Base-by-base conservation (phyloP, 2,888 invertebrate species). In the Anarsia innoxiella region DNA sequence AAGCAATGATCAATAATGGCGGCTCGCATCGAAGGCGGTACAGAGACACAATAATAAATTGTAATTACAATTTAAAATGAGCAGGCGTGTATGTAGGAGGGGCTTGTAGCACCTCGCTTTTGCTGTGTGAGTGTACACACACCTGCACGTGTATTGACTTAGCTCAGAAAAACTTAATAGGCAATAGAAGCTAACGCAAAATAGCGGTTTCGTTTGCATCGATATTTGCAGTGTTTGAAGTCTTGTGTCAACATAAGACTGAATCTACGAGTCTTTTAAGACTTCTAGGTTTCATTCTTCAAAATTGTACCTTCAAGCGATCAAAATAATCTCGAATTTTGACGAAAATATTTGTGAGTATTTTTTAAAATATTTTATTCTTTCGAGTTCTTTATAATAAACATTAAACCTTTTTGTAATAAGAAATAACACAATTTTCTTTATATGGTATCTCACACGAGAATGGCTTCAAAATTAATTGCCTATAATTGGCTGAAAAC, bases 41-140 rank as follows among this genome's bases (percentile, higher is more conserved):
- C 76, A 82, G 78, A 83, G 82, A 83, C 60, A 64, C 83, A 83
- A 82, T 80, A 84, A 84, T 84, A 82, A 80, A 83, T 82, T 78
- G 82, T 82, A 82, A 84, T 84, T 84, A 84, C 84, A 83, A 82
- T 83, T 84, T 84, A 80, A 84, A 84, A 84, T 84, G 82, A 84
- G 82, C 83, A 75, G 83, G 83, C 82, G 82, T 69, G 72, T 70
- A 62, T 66, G 77, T 53, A 78, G 82, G 83, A 64, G 82, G 68
- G 80, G 82, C 79, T 68, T 68, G 59, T 66, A 58, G 53, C 65
- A 58, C 60, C 19, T 19, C 19, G 19, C 19, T 3, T 19, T 19
- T 8, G 19, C 19, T n/a, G 25, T 25, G 25, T n/a, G 25, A 9
- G 25, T 25, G 25, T 25, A 27, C 34, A 33, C 33, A 27, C 26